These are phyloP conservation scores for Meloidogyne floridensis DNA, from an alignment of 1,140 invertebrate species.

Conservation along the genomic window DNA sequence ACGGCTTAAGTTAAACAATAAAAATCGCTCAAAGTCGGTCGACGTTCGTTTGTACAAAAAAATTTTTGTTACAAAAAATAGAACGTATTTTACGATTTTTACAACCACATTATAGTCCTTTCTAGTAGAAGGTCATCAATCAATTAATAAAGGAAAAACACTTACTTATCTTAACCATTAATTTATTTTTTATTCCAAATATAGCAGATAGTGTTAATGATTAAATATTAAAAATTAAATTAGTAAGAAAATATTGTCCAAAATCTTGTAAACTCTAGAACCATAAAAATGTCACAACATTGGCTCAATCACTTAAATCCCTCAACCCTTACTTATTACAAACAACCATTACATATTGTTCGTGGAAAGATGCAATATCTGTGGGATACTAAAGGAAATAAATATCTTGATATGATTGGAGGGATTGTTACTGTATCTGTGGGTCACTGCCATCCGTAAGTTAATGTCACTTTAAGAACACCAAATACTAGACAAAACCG, in stretches of 20 bases:
- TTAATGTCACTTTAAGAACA: conserved; percentile 43
- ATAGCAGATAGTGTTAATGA: not conserved
- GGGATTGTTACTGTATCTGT: conserved; percentile 95
- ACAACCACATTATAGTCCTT: too few relatives aligned
- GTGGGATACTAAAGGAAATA: conserved; percentile 80
- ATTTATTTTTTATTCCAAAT: not conserved
- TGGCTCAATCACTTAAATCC: conserved; percentile 12
- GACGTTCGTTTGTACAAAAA: too few relatives aligned
- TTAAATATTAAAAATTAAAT: too few relatives aligned
- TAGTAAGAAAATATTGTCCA: too few relatives aligned
- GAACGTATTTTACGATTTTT: too few relatives aligned
- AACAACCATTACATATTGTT: conserved; percentile 79
- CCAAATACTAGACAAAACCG: not conserved
- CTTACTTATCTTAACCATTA: too few relatives aligned
- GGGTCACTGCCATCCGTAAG: conserved; percentile 97
- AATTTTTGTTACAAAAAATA: too few relatives aligned
- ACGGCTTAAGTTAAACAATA: too few relatives aligned
- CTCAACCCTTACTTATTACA: conserved; percentile 72
- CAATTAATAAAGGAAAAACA: too few relatives aligned
- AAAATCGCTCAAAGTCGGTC: too few relatives aligned
- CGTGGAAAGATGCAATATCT: conserved; percentile 88
- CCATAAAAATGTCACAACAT: not conserved
- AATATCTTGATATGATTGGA: conserved; percentile 86
- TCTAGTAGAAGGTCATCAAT: too few relatives aligned
- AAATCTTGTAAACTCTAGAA: too few relatives aligned